phyloP scores from a whole-genome alignment of 2,797 vertebrate genomes.

The Oreortyx pictus region DNA sequence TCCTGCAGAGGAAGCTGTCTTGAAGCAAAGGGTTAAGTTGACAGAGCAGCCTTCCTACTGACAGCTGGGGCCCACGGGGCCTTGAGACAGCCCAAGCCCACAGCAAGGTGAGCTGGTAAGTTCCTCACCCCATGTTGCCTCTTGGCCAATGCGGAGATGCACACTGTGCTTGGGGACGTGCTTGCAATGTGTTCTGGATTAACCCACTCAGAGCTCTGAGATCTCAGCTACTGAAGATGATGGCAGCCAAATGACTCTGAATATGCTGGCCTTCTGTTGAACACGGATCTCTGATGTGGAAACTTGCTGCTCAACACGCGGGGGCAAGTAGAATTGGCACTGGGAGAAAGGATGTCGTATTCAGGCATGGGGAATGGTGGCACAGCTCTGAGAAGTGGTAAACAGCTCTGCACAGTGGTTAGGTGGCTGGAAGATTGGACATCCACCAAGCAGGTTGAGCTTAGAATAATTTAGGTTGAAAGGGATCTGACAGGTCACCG shows the following conservation, averaged over 20 bases:
- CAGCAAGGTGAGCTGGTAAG: background rate
- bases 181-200: background rate
- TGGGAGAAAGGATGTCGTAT: background rate
- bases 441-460: background rate
- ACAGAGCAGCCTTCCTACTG: background rate
- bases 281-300: background rate
- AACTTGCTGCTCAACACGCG: rapidly evolving
- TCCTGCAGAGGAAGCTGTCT: background rate
- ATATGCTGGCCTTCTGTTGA: background rate
- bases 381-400: background rate
- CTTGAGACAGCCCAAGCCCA: background rate
- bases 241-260: background rate
- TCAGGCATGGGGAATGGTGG: background rate
- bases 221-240: background rate
- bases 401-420: background rate
- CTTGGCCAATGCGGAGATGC: background rate
- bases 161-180: background rate
- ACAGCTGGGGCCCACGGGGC: background rate
- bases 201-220: background rate
- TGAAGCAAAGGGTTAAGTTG: background rate
- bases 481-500: background rate
- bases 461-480: background rate
- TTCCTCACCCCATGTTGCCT: background rate
- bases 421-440: background rate
- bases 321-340: background rate